A percentile compares a stretch with the other conserved stretches of the same genome.
These are phyloP conservation scores for Danio aesculapii DNA, from an alignment of 2,797 vertebrate genomes.

Conservation along the genomic window DNA sequence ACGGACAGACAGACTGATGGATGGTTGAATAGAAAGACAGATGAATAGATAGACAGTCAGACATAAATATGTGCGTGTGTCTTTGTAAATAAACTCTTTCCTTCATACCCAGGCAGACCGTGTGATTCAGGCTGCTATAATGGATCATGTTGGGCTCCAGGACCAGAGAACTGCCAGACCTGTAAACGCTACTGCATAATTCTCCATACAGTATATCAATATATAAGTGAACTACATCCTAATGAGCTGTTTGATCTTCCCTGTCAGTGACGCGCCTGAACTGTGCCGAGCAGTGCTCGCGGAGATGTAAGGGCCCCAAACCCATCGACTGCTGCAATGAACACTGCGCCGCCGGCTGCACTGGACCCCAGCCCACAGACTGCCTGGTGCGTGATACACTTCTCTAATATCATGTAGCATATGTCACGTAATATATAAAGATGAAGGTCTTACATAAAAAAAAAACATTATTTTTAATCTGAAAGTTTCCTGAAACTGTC, in stretches of 20 bases:
- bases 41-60: too few species aligned
- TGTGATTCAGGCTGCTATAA: conserved; percentile 85
- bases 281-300: conserved; percentile 92
- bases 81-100: not conserved
- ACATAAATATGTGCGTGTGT: not conserved
- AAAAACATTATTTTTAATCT: too few species aligned
- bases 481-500: not conserved
- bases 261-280: conserved; percentile 85
- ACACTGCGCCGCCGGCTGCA: conserved; percentile 92
- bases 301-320: conserved; percentile 85
- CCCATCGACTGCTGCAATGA: conserved; percentile 92
- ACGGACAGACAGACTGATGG: too few species aligned
- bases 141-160: conserved; percentile 89
- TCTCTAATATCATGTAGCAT: not conserved
- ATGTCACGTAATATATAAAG: not conserved
- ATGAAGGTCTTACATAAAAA: conserved; percentile 6
- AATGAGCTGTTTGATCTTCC: not conserved
- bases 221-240: not conserved
- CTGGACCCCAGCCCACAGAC: conserved; percentile 86
- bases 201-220: not conserved
- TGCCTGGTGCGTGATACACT: conserved; percentile 84
- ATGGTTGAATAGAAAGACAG: too few species aligned
- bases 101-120: conserved; percentile 75
- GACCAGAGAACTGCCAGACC: conserved; percentile 88
- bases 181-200: conserved; percentile 74